Evolutionary conservation across 2,888 invertebrate genomes (phyloP), one percentile per base, ranked within the genome.

Genomic region (Acutogordius australiensis): DNA sequence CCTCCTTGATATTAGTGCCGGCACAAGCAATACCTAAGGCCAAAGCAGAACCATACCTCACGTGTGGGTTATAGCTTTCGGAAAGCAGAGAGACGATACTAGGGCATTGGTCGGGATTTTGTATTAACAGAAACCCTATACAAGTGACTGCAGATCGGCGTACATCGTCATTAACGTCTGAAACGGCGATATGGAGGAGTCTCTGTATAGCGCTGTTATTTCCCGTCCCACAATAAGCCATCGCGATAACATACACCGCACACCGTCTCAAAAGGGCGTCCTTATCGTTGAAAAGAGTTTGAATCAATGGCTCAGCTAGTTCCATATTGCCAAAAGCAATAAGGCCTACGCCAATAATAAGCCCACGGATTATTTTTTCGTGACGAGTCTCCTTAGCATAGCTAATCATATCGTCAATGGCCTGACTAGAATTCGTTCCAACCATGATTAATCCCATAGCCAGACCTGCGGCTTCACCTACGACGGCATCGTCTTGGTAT

Each of bases 381-480:
- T 99, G 97, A 70, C 87, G 86, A 51, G 88, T 88, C 70, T 90
- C 88, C 71, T 84, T 83, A 21, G 86, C 86, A 71, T 85, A 86
- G 78, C 29, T 18, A 28, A 86, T 84, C 87, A 90, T 88, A 68
- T 88, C 87, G 70, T 84, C 81, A 64, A 88, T 84, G 1, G 85
- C 83, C 63, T 80, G 78, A 0, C 81, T 79, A 67, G 84, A 80
- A 68, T 88, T 83, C 0, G 91, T 90, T 1, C 94, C 97, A 65
- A 94, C 74, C 94, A 94, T 94, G 0, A 94, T 90, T 79, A 97
- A 81, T 57, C 97, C 97, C 90, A 97, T 94, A 1, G 90, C 88
- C 65, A 97, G 83, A 63, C 91, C 94, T 29, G 97, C 94, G 2
- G 94, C 91, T 74, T 99, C 97, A 61, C 71, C 70, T 68, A 64